These are phyloP conservation scores for Drosophila glabriapex DNA, from an alignment of 2,888 invertebrate species.

Conservation along the genomic window DNA sequence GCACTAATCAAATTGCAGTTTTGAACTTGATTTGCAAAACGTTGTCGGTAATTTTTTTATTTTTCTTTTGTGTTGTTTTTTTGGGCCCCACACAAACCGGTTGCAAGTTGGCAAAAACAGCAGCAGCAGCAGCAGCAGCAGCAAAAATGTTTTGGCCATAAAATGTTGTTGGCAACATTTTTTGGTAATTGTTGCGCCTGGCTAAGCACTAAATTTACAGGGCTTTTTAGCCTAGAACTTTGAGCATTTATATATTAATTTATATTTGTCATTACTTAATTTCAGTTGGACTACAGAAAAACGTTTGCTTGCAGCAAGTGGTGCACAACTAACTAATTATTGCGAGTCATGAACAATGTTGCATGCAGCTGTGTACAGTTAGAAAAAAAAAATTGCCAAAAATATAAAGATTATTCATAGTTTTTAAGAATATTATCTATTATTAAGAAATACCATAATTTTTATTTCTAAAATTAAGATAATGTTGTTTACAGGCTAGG, in stretches of 20 bases:
- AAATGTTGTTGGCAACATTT: background rate
- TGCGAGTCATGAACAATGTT: slow-evolving; percentile 12
- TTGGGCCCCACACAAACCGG: slow-evolving; percentile 40
- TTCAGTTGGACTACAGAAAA: background rate
- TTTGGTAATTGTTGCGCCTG: background rate
- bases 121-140: background rate
- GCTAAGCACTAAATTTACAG: background rate
- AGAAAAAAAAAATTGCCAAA: background rate
- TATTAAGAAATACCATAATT: background rate
- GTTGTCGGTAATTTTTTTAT: slow-evolving; percentile 9
- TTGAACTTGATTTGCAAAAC: slow-evolving; percentile 62
- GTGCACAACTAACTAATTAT: background rate
- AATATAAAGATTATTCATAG: too few species aligned
- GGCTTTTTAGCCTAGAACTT: background rate
- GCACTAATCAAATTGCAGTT: slow-evolving; percentile 65
- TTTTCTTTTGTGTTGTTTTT: slow-evolving; percentile 1
- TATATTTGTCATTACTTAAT: background rate
- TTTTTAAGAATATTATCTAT: background rate
- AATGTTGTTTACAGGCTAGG: too few species aligned
- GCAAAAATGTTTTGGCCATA: background rate
- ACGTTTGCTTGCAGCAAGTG: background rate
- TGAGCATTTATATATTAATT: background rate
- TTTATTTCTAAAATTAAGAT: background rate
- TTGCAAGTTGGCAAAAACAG: slow-evolving; percentile 17
- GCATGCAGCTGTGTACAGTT: slow-evolving; percentile 32